These are phyloP conservation scores for Hippoglossus stenolepis DNA, from an alignment of 2,113 vertebrate genomes.

Conservation along the genomic window DNA sequence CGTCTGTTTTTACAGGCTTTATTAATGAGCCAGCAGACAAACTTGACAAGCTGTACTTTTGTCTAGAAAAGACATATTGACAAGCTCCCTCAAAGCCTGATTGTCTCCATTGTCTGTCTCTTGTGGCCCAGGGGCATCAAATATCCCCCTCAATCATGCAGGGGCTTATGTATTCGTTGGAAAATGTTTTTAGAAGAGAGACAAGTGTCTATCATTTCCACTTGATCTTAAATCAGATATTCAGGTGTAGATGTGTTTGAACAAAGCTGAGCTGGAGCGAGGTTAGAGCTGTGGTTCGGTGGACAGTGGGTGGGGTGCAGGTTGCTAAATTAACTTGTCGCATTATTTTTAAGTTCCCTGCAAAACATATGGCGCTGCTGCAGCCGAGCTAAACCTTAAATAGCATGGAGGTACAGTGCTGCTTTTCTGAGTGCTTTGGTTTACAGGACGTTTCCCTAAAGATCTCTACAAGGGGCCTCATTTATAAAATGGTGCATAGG, in stretches of 20 bases:
- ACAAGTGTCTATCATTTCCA: slow-evolving; percentile 12
- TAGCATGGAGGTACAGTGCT: slow-evolving; percentile 23
- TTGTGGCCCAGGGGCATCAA: slow-evolving; percentile 35
- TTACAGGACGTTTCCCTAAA: slow-evolving; percentile 23
- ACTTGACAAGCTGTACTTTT: slow-evolving; percentile 39
- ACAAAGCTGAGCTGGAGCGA: slow-evolving; percentile 32
- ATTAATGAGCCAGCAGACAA: slow-evolving; percentile 31
- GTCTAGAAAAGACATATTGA: slow-evolving; percentile 43
- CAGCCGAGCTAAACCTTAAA: slow-evolving; percentile 37
- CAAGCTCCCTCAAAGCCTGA: slow-evolving; percentile 53
- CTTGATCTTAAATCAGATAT: slow-evolving; percentile 31
- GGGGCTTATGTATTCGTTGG: slow-evolving; percentile 7
- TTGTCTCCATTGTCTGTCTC: slow-evolving; percentile 50
- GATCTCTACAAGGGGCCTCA: not conserved
- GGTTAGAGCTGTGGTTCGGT: not conserved
- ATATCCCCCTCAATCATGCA: slow-evolving; percentile 26
- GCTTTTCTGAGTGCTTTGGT: slow-evolving; percentile 34
- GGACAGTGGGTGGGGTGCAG: not conserved
- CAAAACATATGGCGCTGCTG: slow-evolving; percentile 1
- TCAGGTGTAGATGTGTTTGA: slow-evolving; percentile 23
- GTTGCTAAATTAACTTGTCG: slow-evolving; percentile 36
- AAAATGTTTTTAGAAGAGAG: slow-evolving; percentile 22
- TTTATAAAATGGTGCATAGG: too few species aligned
- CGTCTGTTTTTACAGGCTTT: slow-evolving; percentile 28
- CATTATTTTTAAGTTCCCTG: slow-evolving; percentile 34